phyloP scores from a whole-genome alignment of 1,140 invertebrate genomes.

The Drosophila nigromelanica region DNA sequence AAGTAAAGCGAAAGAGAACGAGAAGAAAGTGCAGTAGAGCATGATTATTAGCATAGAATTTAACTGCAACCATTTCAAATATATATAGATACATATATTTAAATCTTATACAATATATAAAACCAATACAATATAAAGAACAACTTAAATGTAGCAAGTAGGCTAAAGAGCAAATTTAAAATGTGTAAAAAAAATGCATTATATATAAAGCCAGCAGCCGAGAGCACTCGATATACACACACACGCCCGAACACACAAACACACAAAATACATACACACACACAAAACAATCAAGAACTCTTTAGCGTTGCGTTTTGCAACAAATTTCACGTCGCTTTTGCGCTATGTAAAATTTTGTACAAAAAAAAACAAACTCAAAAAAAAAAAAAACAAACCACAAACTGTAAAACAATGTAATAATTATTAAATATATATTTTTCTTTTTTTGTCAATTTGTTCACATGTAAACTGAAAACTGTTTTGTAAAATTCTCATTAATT shows the following conservation, averaged over 20 bases:
- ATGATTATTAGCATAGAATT: conserved; percentile 59
- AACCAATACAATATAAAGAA: conserved; percentile 46
- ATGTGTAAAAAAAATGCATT: conserved; percentile 35
- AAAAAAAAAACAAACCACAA: conserved; percentile 22
- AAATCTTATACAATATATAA: conserved; percentile 33
- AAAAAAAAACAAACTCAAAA: conserved; percentile 46
- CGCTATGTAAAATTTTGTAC: conserved; percentile 81
- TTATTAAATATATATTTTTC: conserved; percentile 16
- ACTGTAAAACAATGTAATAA: conserved; percentile 60
- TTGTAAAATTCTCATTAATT: conserved; percentile 68
- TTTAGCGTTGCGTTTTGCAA: conserved; percentile 55
- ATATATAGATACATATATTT: conserved; percentile 36
- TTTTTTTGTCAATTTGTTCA: conserved; percentile 69
- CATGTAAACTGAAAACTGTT: conserved; percentile 64
- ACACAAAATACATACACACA: conserved; percentile 31
- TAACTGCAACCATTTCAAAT: conserved; percentile 62
- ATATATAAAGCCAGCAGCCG: conserved; percentile 20
- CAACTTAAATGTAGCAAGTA: conserved; percentile 48
- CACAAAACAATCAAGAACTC: conserved; percentile 50
- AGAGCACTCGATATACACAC: conserved; percentile 40
- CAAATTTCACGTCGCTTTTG: conserved; percentile 75
- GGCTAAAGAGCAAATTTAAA: conserved; percentile 45
- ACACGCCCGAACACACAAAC: conserved; percentile 37
- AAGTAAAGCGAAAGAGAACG: background rate
- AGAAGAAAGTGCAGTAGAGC: conserved; percentile 30